A percentile compares a stretch with the other conserved stretches of the same genome.
Evolutionary conservation across 2,888 invertebrate genomes (phyloP).

Genomic region (Leptopilina syphax): DNA sequence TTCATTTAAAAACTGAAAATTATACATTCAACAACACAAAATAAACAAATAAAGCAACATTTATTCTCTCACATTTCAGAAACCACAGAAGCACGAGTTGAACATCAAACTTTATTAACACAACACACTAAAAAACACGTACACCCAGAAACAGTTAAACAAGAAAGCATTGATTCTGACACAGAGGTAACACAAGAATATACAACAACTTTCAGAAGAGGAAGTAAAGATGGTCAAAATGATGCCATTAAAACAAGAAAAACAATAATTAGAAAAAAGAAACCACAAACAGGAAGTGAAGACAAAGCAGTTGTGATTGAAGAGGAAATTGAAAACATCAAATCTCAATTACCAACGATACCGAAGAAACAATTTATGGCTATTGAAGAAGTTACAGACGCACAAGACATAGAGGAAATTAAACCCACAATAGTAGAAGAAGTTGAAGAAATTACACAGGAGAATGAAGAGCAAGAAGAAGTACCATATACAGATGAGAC

Average conservation of each 20-base stretch:
- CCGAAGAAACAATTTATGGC: slow-evolving; percentile 72
- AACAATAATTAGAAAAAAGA: slow-evolving; percentile 70
- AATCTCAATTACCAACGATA: slow-evolving; percentile 65
- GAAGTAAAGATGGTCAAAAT: slow-evolving; percentile 67
- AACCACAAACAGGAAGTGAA: slow-evolving; percentile 57
- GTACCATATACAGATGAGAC: neutral
- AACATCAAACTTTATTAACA: slow-evolving; percentile 69
- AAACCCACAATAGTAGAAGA: slow-evolving; percentile 68
- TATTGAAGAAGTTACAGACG: slow-evolving; percentile 69
- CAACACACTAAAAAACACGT: slow-evolving; percentile 71
- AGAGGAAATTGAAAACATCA: slow-evolving; percentile 72
- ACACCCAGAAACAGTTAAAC: slow-evolving; percentile 63
- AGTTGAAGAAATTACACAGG: slow-evolving; percentile 58
- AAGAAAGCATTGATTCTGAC: slow-evolving; percentile 67
- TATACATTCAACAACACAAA: slow-evolving; percentile 47
- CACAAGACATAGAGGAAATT: slow-evolving; percentile 64
- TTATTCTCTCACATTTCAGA: slow-evolving; percentile 75
- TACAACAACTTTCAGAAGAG: slow-evolving; percentile 71
- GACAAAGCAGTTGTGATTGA: slow-evolving; percentile 71
- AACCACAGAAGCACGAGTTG: slow-evolving; percentile 72
- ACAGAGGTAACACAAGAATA: slow-evolving; percentile 73
- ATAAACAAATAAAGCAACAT: slow-evolving; percentile 65
- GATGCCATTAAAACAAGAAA: slow-evolving; percentile 72
- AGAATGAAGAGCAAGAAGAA: neutral
- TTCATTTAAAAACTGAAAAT: neutral